A percentile compares a stretch with the other conserved stretches of the same genome.
These are phyloP conservation scores for Osmerus mordax DNA, from an alignment of 2,113 vertebrate species.

Conservation along the genomic window DNA sequence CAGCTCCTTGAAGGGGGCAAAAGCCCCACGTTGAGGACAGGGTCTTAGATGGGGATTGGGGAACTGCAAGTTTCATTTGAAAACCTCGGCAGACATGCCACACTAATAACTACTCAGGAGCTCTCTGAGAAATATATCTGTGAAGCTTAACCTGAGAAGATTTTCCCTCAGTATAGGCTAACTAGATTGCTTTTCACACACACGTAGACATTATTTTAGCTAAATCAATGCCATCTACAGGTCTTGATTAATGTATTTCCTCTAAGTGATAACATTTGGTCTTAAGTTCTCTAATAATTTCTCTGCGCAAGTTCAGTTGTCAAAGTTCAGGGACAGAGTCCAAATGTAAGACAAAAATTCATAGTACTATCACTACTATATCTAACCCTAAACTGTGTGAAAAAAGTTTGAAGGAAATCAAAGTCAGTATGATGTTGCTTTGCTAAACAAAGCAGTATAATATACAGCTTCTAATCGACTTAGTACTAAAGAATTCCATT, in stretches of 20 bases:
- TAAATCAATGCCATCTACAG: not conserved
- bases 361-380: no score
- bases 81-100: slow-evolving; percentile 33
- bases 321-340: not conserved
- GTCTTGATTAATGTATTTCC: not conserved
- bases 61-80: slow-evolving; percentile 51
- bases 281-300: no score
- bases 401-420: no score
- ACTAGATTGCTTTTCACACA: slow-evolving; percentile 5
- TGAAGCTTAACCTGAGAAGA: slow-evolving; percentile 30
- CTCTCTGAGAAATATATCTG: slow-evolving; percentile 43
- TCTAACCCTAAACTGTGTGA: no score
- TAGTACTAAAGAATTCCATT: no score
- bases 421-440: no score
- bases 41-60: slow-evolving; percentile 57
- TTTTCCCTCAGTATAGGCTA: slow-evolving; percentile 37
- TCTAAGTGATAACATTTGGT: not conserved
- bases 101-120: slow-evolving; percentile 21
- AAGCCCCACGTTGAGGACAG: slow-evolving; percentile 53
- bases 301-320: not conserved
- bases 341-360: not conserved
- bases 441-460: no score
- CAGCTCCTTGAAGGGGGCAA: slow-evolving; percentile 61
- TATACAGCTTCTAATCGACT: no score
- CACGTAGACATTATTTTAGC: not conserved